Evolutionary conservation across 2,797 vertebrate species (phyloP), one percentile per base, ranked within the genome.

Genomic region (Choloepus didactylus): DNA sequence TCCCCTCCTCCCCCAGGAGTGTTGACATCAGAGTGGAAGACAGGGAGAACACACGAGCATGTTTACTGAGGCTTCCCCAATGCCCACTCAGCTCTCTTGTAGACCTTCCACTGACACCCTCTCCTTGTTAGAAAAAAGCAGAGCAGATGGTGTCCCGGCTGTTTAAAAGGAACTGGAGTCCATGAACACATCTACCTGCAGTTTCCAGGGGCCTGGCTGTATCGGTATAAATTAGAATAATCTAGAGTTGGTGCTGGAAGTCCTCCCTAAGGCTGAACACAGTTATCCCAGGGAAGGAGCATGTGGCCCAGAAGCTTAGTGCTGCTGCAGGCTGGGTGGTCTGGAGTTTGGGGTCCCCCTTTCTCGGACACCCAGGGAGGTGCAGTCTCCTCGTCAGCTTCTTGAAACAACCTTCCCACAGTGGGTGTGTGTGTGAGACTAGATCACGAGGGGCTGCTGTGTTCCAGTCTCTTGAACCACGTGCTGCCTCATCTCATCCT

Each of bases 101-200:
- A 76, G 51, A 38, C n/a, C 6, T 19, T 31, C 79, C 41, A n/a
- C 14, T 0, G 0, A 6, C 46, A 23, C 25, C 15, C 9, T 9
- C 35, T 59, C 46, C 41, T 31, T 46, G 14, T 41, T 69, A 64
- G 46, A 54, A 46, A 62, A 46, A 9, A 21, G 59, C 54, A 51
- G 83, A 35, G 35, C 29, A 5, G 70, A 49, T 29, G 90, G 60
- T 1, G 3, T 10, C n/a, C 3, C 3, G 5, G 41, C n/a, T 0
- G 0, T 60, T 56, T 25, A 9, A 18, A 2, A 9, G 35, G 66
- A 5, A 19, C 83, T 51, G n/a, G 12, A 9, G 31, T 41, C 21
- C 56, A 3, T 25, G 31, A 4, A 6, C 6, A 12, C 9, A n/a
- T 72, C 9, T 9, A n/a, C 25, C 41, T 60, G 14, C 10, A 19